Evolutionary conservation across 2,797 vertebrate species (phyloP).

Genomic region (Agapornis canus): DNA sequence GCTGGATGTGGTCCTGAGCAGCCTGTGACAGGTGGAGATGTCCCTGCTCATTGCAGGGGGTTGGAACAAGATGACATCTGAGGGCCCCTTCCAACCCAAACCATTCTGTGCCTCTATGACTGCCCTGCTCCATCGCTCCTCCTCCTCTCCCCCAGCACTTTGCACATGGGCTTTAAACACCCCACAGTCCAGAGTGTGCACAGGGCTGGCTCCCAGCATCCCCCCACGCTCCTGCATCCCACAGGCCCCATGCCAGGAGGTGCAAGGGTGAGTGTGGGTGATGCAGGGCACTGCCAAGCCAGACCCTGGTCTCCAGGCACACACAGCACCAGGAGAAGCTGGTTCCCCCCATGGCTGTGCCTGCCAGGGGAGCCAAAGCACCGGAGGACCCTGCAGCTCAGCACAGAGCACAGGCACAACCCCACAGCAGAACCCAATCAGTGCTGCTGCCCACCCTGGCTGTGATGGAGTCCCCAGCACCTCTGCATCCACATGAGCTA

Average conservation of each 20-base stretch:
- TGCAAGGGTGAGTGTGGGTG: not conserved
- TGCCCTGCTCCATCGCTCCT: not conserved
- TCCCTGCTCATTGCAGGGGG: not conserved
- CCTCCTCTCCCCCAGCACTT: not conserved
- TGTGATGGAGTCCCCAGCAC: accelerated
- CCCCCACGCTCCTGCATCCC: not conserved
- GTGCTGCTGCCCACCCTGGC: not conserved
- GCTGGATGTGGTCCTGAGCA: not conserved
- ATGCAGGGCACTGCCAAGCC: not conserved
- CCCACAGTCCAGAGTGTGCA: not conserved
- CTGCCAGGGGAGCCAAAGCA: not conserved
- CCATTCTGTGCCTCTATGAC: not conserved
- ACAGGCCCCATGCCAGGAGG: accelerated
- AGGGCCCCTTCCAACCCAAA: not conserved
- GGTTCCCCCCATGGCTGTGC: accelerated
- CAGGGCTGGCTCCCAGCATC: not conserved
- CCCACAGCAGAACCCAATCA: not conserved
- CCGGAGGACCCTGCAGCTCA: not conserved
- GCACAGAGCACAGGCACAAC: accelerated
- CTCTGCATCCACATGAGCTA: not conserved
- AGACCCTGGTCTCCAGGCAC: accelerated
- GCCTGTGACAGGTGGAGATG: not conserved
- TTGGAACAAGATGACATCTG: not conserved
- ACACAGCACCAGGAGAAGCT: accelerated
- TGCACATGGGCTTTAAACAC: not conserved